These are phyloP conservation scores for Zhuqinia jingwanae DNA, from an alignment of 2,888 invertebrate species.

Conservation along the genomic window DNA sequence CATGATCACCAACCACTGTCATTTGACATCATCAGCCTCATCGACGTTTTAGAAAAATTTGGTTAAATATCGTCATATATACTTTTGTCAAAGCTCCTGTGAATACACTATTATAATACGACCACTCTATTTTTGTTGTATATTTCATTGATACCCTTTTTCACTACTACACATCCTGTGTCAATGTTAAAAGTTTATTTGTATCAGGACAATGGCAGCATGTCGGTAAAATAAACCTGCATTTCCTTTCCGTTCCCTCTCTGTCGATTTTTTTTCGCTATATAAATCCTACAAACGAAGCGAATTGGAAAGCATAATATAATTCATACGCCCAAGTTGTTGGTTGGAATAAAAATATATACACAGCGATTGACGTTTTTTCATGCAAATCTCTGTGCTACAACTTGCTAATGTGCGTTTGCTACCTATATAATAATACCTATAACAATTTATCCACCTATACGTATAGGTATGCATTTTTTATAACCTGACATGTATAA, in stretches of 20 bases:
- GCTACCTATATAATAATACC: too few species aligned
- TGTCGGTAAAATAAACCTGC: slow-evolving; percentile 47
- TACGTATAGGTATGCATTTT: too few species aligned
- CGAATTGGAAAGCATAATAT: slow-evolving; percentile 23
- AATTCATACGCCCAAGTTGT: not conserved
- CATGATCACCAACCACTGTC: not conserved
- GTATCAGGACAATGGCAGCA: slow-evolving; percentile 24
- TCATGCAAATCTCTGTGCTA: slow-evolving; percentile 21
- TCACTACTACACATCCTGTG: slow-evolving; percentile 19
- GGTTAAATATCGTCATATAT: too few species aligned
- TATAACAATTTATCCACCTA: too few species aligned
- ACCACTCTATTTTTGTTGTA: not conserved
- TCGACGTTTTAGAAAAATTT: not conserved
- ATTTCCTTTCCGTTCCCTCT: slow-evolving; percentile 12
- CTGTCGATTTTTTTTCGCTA: slow-evolving; percentile 9
- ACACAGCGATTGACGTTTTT: slow-evolving; percentile 9
- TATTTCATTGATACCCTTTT: not conserved
- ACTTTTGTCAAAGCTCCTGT: too few species aligned
- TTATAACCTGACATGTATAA: too few species aligned
- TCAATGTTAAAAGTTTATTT: slow-evolving; percentile 46
- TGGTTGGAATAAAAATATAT: not conserved
- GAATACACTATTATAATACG: too few species aligned
- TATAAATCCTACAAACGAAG: not conserved
- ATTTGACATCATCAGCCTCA: slow-evolving; percentile 14
- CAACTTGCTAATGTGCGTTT: too few species aligned